Percentiles rank a stretch among this genome's conserved stretches.
These are phyloP conservation scores for Doris montereyensis DNA, from an alignment of 2,888 invertebrate genomes.

Conservation along the genomic window DNA sequence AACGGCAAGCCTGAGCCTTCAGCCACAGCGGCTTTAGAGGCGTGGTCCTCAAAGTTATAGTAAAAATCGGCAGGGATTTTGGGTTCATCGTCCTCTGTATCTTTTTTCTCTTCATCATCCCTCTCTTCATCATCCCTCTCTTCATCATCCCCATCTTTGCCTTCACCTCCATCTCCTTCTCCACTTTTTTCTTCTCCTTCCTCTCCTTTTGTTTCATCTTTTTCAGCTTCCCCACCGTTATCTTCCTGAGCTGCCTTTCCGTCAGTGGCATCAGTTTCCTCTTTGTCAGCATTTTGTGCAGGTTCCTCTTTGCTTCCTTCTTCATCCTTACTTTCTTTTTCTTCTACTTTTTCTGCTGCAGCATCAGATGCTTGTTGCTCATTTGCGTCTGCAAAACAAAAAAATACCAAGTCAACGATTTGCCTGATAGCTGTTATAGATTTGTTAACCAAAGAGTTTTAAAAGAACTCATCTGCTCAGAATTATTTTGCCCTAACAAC, in stretches of 20 bases:
- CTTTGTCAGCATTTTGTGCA: conserved; percentile 27
- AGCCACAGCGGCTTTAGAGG: conserved; percentile 62
- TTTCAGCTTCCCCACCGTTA: conserved; percentile 41
- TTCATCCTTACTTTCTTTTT: conserved; percentile 6
- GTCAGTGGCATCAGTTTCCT: conserved; percentile 8
- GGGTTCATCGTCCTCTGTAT: conserved; percentile 35
- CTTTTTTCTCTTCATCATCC: conserved; percentile 8
- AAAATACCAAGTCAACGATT: no score
- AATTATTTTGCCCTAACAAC: no score
- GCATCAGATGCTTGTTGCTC: background rate
- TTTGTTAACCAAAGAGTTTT: no score
- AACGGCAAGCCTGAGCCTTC: conserved; percentile 68
- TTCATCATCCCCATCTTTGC: conserved; percentile 15
- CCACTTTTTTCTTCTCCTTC: background rate
- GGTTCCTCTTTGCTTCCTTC: background rate
- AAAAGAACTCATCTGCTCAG: no score
- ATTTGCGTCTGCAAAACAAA: background rate
- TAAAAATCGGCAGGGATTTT: conserved; percentile 69
- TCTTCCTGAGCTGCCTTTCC: conserved; percentile 13
- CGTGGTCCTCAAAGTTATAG: conserved; percentile 66
- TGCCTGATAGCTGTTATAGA: no score
- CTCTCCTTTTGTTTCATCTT: conserved; percentile 48
- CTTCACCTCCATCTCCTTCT: conserved; percentile 23
- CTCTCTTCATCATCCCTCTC: background rate
- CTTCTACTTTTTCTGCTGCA: background rate